A percentile compares a stretch with the other conserved stretches of the same genome.
Conservation (phyloP, 2,113 vertebrate species). For the Eptatretus burgeri region DNA sequence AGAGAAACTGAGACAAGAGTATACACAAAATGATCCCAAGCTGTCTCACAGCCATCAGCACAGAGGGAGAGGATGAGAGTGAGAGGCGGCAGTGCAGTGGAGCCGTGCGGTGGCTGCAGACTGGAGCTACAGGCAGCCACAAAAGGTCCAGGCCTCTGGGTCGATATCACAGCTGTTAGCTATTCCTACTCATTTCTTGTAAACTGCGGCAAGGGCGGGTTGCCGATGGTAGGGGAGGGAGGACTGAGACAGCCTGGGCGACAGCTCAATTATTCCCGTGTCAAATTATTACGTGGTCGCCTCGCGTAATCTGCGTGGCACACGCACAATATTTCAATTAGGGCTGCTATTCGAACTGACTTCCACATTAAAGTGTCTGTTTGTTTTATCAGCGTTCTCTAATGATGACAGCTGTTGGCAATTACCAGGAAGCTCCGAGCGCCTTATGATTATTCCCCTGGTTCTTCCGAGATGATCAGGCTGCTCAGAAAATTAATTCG, state of each 20-base stretch:
- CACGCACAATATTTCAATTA: conserved; percentile 7
- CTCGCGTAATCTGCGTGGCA: conserved; percentile 3
- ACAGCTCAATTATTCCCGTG: conserved; percentile 6
- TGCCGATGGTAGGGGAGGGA: neutral
- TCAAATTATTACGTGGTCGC: conserved; percentile 5
- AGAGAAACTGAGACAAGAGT: no score
- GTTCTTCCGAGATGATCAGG: conserved; percentile 5
- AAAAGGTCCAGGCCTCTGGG: conserved; percentile 4
- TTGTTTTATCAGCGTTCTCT: neutral
- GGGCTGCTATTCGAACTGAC: neutral
- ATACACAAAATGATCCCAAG: no score
- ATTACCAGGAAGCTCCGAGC: neutral
- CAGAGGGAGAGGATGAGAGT: no score
- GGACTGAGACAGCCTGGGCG: neutral
- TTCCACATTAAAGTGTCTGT: conserved; percentile 5
- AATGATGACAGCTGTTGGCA: neutral
- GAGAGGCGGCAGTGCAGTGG: no score
- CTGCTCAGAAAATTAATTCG: conserved; percentile 5
- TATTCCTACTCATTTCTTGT: conserved; percentile 4
- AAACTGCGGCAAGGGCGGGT: neutral
- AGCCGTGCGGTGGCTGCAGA: no score
- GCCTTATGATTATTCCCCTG: conserved; percentile 6
- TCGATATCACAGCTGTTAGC: conserved; percentile 5
- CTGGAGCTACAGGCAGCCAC: neutral
- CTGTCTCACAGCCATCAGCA: no score